Base-by-base conservation (phyloP, 1,140 invertebrate genomes). In the Leptinotarsa defecta region DNA sequence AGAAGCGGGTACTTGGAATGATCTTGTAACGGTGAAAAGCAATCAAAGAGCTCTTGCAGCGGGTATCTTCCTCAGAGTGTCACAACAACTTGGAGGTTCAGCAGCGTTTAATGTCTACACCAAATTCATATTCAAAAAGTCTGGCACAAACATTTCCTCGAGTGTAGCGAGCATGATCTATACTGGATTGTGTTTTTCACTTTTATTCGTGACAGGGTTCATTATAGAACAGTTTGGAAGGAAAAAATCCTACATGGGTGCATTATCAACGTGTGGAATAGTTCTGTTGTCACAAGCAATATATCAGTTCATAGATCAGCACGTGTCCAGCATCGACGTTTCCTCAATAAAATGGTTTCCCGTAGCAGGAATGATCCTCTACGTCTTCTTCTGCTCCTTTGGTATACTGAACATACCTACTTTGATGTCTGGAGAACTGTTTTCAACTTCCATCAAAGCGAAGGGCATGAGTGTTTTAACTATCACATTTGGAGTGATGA, bases 161-260 rank as follows among this genome's bases (percentile, higher is more conserved):
- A n/a, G 15, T 5, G 43, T 68, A 27, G 13, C 24, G 1, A 22
- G 22, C 15, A 68, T 68, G 20, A 68, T 68, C 4, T 68, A 34
- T 4, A 34, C 67, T 2, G 67, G 67, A 4, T 82, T 91, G 20
- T 90, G 91, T 78, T 85, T 93, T 3, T 74, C 88, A 20, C 92
- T 94, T 8, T 96, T 94, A 3, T 92, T 96, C 19, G 17, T 68
- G 17, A 15, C 34, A 13, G 15, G 24, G 15, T 68, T 68, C 19
- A 19, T 68, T 20, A 27, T 43, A 34, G 74, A 76, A 15, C 61
- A 48, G 71, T 62, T 75, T 1, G 79, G 81, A 4, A 74, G 75
- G 13, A 76, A 76, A 65, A 79, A 78, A 19, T 68, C 78, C 11
- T 70, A 80, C 24, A 69, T 80, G 11, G 52, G 74, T 24, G 80